A percentile compares a stretch with the other conserved stretches of the same genome.
These are phyloP conservation scores for Cheirogaleus major DNA, from an alignment of 2,797 vertebrate species.

Conservation along the genomic window DNA sequence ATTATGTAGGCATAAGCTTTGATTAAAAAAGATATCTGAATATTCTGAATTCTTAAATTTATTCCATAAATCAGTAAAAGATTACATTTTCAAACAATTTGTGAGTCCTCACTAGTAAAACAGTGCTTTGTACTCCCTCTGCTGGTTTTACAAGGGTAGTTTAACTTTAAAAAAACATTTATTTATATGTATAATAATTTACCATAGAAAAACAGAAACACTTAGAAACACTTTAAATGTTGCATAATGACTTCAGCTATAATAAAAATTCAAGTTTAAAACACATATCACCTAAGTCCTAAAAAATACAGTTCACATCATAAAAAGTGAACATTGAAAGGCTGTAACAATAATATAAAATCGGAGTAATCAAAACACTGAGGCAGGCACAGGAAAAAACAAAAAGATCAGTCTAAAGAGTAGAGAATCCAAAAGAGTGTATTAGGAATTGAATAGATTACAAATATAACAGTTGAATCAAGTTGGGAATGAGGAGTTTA, in stretches of 20 bases:
- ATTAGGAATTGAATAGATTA: neutral
- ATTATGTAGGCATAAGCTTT: neutral
- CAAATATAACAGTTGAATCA: neutral
- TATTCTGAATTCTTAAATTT: slow-evolving; percentile 48
- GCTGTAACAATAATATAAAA: neutral
- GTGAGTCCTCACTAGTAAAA: slow-evolving; percentile 51
- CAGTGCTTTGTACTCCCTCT: slow-evolving; percentile 69
- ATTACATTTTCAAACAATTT: slow-evolving; percentile 7
- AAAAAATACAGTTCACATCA: neutral
- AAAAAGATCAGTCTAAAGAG: neutral
- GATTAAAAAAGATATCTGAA: neutral
- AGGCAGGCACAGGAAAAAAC: neutral
- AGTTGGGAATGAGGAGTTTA: neutral
- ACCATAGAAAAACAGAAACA: neutral
- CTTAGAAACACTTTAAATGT: slow-evolving; percentile 34
- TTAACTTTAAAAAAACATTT: neutral
- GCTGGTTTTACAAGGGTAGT: slow-evolving; percentile 56
- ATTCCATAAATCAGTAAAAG: neutral
- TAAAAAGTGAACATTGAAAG: neutral
- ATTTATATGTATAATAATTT: neutral
- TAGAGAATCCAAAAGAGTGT: neutral
- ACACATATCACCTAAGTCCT: neutral
- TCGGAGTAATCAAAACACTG: neutral
- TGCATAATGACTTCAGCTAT: neutral
- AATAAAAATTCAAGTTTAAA: slow-evolving; percentile 38